phyloP scores from a whole-genome alignment of 2,888 invertebrate species.

The Coenonympha arcania region DNA sequence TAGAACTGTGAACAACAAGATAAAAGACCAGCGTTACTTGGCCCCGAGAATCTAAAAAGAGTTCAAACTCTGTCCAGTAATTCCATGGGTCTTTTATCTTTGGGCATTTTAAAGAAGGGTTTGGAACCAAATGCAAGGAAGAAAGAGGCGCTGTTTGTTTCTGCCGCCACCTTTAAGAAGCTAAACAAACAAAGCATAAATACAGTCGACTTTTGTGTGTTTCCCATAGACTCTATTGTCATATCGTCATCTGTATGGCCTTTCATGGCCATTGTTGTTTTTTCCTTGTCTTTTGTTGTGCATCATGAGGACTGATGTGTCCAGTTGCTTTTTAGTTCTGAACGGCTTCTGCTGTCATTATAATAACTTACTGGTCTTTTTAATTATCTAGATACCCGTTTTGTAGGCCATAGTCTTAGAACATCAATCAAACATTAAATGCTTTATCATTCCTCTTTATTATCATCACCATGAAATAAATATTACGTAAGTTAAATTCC shows the following conservation, averaged over 20 bases:
- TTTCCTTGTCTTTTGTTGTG: slow-evolving; percentile 38
- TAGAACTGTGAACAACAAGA: slow-evolving; percentile 57
- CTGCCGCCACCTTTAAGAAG: slow-evolving; percentile 61
- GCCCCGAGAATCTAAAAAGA: slow-evolving; percentile 25
- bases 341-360: slow-evolving; percentile 26
- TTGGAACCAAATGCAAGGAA: slow-evolving; percentile 34
- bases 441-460: too few relatives aligned
- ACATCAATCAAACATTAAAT: background rate
- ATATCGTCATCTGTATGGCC: slow-evolving; percentile 63
- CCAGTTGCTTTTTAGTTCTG: slow-evolving; percentile 38
- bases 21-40: slow-evolving; percentile 31
- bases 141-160: slow-evolving; percentile 63
- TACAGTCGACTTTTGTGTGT: slow-evolving; percentile 59
- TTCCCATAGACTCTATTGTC: slow-evolving; percentile 61
- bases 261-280: slow-evolving; percentile 48
- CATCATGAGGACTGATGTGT: slow-evolving; percentile 46
- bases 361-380: slow-evolving; percentile 25
- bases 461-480: too few relatives aligned
- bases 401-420: background rate
- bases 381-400: slow-evolving; percentile 20
- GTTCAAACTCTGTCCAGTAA: background rate
- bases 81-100: slow-evolving; percentile 23
- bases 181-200: slow-evolving; percentile 71
- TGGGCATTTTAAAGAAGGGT: slow-evolving; percentile 48
- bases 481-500: too few relatives aligned